These are phyloP conservation scores for Cyanocitta stelleri DNA, from an alignment of 2,113 vertebrate genomes.

Conservation along the genomic window DNA sequence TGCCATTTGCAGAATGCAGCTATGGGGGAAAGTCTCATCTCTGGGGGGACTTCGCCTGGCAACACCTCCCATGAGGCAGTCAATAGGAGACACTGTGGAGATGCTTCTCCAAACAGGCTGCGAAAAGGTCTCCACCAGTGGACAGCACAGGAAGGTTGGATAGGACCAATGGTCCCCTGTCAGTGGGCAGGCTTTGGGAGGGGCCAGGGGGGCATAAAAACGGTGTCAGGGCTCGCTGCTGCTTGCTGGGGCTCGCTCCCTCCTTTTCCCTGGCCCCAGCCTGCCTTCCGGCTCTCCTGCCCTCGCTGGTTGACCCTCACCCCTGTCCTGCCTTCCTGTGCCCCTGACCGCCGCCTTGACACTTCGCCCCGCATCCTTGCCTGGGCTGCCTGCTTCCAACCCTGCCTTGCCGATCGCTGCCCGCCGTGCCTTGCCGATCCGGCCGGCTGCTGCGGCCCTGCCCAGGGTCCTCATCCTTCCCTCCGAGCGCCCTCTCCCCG, in stretches of 20 bases:
- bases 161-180: accelerated
- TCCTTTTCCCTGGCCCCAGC: too few species aligned
- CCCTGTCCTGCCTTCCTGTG: not conserved
- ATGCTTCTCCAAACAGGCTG: not conserved
- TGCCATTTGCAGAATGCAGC: not conserved
- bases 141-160: not conserved
- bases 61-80: not conserved
- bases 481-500: not conserved
- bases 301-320: not conserved
- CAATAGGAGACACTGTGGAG: not conserved
- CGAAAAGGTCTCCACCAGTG: not conserved
- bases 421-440: too few species aligned
- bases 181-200: not conserved
- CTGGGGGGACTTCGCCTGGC: not conserved
- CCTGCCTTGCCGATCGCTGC: too few species aligned
- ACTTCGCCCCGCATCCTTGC: not conserved
- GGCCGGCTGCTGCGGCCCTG: too few species aligned
- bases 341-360: not conserved
- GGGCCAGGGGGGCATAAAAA: not conserved
- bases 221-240: not conserved
- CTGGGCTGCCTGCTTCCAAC: too few species aligned
- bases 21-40: not conserved
- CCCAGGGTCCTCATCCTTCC: too few species aligned
- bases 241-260: not conserved
- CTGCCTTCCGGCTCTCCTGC: not conserved